phyloP scores from a whole-genome alignment of 2,797 vertebrate species.

The Threskiornis aethiopicus region DNA sequence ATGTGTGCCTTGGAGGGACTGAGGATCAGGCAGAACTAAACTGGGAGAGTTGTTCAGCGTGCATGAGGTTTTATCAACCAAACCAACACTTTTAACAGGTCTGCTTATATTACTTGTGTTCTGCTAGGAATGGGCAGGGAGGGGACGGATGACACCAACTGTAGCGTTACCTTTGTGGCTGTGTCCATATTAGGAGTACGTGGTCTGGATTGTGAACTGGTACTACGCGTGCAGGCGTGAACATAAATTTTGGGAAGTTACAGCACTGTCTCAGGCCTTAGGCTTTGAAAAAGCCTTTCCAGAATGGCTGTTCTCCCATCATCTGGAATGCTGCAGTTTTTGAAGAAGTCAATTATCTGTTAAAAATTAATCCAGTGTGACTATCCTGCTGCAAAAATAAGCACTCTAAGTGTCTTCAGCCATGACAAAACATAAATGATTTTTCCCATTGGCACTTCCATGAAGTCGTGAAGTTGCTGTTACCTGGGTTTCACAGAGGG shows the following conservation, averaged over 20 bases:
- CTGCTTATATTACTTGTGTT: background rate
- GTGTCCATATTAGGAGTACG: background rate
- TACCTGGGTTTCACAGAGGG: background rate
- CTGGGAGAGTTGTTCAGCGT: accelerated
- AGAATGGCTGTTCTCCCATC: background rate
- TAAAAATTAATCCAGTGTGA: background rate
- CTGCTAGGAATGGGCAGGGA: too few relatives aligned
- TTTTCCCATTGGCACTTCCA: background rate
- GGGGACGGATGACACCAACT: accelerated
- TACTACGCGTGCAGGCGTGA: accelerated
- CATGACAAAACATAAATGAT: background rate
- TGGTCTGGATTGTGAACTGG: background rate
- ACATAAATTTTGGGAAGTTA: background rate
- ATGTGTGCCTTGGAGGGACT: accelerated
- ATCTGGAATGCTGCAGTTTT: background rate
- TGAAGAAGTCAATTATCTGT: background rate
- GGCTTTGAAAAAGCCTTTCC: background rate
- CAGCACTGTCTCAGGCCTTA: background rate
- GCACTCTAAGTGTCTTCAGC: background rate
- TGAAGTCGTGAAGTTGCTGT: background rate
- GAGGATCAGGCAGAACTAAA: background rate
- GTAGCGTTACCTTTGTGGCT: background rate
- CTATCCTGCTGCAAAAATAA: background rate
- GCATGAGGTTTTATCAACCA: background rate
- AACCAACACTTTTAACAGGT: background rate